Evolutionary conservation across 2,888 invertebrate genomes (phyloP).

Genomic region (Athalia circularis): DNA sequence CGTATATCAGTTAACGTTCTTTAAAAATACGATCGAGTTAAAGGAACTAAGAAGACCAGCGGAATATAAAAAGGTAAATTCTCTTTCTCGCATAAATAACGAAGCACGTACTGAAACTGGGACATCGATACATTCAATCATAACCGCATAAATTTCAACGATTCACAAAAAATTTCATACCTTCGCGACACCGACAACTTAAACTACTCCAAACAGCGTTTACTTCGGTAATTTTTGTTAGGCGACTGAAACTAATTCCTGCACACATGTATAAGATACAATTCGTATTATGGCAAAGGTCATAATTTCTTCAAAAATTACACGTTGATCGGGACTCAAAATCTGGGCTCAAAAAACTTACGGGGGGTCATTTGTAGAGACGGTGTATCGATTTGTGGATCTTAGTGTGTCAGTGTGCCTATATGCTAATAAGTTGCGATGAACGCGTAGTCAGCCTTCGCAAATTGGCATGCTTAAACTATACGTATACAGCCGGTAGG

Average conservation of each 20-base stretch:
- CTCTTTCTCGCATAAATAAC: background rate
- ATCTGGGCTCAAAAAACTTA: conserved; percentile 4
- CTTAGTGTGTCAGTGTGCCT: conserved; percentile 71
- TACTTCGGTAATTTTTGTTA: no score
- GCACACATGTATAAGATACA: background rate
- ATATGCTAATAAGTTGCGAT: conserved; percentile 66
- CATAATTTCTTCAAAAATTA: conserved; percentile 15
- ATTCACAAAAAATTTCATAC: background rate
- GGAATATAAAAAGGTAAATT: background rate
- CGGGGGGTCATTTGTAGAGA: background rate
- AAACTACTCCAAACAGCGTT: no score
- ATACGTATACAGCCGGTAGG: background rate
- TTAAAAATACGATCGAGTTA: background rate
- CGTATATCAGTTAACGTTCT: conserved; percentile 25
- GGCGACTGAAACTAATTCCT: no score
- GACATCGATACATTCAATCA: background rate
- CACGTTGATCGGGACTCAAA: conserved; percentile 1
- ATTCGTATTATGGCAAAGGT: background rate
- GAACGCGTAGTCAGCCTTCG: conserved; percentile 55
- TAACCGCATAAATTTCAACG: background rate
- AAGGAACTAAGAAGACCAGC: background rate
- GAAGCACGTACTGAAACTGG: background rate
- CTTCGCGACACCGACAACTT: no score
- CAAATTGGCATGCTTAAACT: conserved; percentile 53
- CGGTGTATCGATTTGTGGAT: conserved; percentile 59